Base-by-base conservation (phyloP, 2,888 invertebrate genomes). In the Stegana nigrithorax region DNA sequence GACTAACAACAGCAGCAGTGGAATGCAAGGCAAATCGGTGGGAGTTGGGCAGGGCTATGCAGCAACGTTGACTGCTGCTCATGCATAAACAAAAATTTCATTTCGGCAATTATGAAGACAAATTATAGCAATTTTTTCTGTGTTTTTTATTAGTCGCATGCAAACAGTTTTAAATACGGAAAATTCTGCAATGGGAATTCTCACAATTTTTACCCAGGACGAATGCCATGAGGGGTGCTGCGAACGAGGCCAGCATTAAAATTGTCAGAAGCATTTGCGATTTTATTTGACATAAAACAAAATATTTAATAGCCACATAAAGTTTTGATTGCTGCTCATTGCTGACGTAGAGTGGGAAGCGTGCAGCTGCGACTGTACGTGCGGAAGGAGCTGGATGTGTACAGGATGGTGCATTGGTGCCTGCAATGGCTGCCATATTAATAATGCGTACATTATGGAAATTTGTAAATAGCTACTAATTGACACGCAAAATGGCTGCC, bases 381-480 rank as follows among this genome's bases (percentile, higher is more conserved):
- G 3, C 5, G 10, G 10, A 12, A 2, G 2, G 2, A n/a, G 2
- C 2, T 32, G 2, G 10, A 2, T 32, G 32, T 32, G 32, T 32
- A n/a, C n/a, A n/a, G n/a, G n/a, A n/a, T n/a, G n/a, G n/a, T n/a
- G n/a, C n/a, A n/a, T n/a, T n/a, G 32, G 32, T n/a, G n/a, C n/a
- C n/a, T 32, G 32, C 32, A 32, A 32, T 5, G 39, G 39, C 39
- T 39, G 32, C 6, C 32, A 55, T 55, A n/a, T 55, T 55, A 32
- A 55, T 55, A 55, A 32, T 36, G 53, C n/a, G 32, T 55, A 36
- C 53, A 55, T 55, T 55, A 55, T 55, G 53, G 36, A 55, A 32
- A 55, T 55, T 55, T 55, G 36, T 4, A 36, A 32, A 55, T 55
- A 32, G 36, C 53, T 21, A 55, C 53, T 36, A 55, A 55, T 55